Evolutionary conservation across 2,113 vertebrate genomes (phyloP).

Genomic region (Pelobates fuscus): DNA sequence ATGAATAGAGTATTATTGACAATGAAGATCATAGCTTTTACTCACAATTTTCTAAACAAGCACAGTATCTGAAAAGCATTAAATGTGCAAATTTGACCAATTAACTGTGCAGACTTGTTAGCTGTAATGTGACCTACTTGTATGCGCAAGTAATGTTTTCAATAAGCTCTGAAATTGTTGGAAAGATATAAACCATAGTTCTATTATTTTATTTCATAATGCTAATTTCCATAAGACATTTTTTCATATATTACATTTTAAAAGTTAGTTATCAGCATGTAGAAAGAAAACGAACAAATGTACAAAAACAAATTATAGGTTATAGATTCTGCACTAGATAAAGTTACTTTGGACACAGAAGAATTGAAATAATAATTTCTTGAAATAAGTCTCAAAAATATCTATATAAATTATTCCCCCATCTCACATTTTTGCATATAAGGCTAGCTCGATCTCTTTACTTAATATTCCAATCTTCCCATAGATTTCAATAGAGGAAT

Average conservation of each 20-base stretch:
- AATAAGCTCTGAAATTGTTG: slow-evolving; percentile 11
- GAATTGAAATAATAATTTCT: too few species aligned
- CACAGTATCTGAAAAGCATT: slow-evolving; percentile 21
- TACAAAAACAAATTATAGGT: neutral
- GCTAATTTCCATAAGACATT: slow-evolving; percentile 11
- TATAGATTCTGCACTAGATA: too few species aligned
- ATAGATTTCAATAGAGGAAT: too few species aligned
- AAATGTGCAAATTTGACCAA: slow-evolving; percentile 2
- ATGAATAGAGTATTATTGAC: neutral
- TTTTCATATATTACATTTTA: slow-evolving; percentile 1
- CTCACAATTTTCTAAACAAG: slow-evolving; percentile 8
- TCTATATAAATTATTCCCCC: too few species aligned
- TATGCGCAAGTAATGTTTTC: slow-evolving; percentile 4
- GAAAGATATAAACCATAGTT: slow-evolving; percentile 3
- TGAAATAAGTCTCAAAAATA: too few species aligned
- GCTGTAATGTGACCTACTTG: slow-evolving; percentile 18
- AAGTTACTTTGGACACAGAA: too few species aligned
- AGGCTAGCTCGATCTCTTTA: too few species aligned
- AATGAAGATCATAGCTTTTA: neutral
- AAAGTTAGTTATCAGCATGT: too few species aligned
- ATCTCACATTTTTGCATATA: too few species aligned
- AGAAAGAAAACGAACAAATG: too few species aligned
- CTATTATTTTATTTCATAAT: neutral
- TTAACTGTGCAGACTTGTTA: slow-evolving; percentile 21
- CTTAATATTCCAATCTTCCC: too few species aligned